These are phyloP conservation scores for Tetheella fluctuosa DNA, from an alignment of 2,888 invertebrate species.

Conservation along the genomic window DNA sequence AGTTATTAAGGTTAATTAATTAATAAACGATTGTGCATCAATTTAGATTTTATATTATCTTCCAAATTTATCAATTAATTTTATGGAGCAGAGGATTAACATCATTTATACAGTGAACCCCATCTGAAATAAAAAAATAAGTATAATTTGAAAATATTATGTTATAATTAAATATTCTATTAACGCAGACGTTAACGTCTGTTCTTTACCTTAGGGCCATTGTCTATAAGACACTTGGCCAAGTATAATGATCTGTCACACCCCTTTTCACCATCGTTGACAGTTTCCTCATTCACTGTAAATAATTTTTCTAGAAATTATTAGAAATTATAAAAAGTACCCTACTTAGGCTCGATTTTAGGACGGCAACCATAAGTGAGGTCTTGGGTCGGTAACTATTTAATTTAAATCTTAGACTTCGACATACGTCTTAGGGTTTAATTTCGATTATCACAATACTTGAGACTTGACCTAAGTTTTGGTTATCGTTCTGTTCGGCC, in stretches of 20 bases:
- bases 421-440: too few species aligned
- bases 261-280: conserved; percentile 63
- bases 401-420: too few species aligned
- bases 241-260: conserved; percentile 70
- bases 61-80: background rate
- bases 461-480: too few species aligned
- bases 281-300: conserved; percentile 66
- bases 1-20: conserved; percentile 26
- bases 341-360: too few species aligned
- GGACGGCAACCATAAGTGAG: too few species aligned
- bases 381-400: too few species aligned
- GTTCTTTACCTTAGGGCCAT: conserved; percentile 58
- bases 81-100: background rate
- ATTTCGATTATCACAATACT: too few species aligned
- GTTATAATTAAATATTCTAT: background rate
- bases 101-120: conserved; percentile 35
- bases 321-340: too few species aligned
- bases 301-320: conserved; percentile 15
- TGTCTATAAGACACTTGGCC: conserved; percentile 63
- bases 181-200: too few species aligned
- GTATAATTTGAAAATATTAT: background rate
- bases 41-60: background rate
- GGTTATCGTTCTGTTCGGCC: too few species aligned
- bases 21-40: background rate
- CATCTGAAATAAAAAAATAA: conserved; percentile 49